These are phyloP conservation scores for Triplophysa siluroides DNA, from an alignment of 2,113 vertebrate species.

Conservation along the genomic window DNA sequence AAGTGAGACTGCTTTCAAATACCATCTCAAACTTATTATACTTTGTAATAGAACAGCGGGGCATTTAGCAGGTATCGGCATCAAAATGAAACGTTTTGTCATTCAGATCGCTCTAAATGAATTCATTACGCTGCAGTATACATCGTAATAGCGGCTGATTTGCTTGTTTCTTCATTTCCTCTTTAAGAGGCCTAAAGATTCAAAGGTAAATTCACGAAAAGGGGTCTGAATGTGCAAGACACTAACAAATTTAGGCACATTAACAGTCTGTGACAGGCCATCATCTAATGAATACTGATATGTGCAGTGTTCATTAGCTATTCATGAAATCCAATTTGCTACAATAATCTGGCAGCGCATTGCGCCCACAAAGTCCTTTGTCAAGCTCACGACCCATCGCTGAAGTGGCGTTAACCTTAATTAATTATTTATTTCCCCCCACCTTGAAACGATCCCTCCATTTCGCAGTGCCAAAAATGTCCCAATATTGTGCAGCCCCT, in stretches of 20 bases:
- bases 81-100: too few species aligned
- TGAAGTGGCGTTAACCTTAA: slow-evolving; percentile 12
- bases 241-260: background rate
- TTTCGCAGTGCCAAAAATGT: too few species aligned
- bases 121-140: background rate
- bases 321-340: background rate
- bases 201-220: slow-evolving; percentile 9
- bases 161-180: background rate
- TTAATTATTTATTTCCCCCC: too few species aligned
- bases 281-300: slow-evolving; percentile 26
- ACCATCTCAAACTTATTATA: background rate
- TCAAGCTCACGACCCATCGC: slow-evolving; percentile 32
- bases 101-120: background rate
- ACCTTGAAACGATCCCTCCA: too few species aligned
- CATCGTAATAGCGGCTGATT: background rate
- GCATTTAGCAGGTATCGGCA: slow-evolving; percentile 6
- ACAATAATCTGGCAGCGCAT: slow-evolving; percentile 38
- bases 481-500: too few species aligned
- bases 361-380: slow-evolving; percentile 41
- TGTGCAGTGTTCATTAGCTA: background rate
- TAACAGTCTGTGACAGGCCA: slow-evolving; percentile 22
- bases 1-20: slow-evolving; percentile 17
- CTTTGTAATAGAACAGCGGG: slow-evolving; percentile 17
- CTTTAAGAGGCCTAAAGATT: background rate
- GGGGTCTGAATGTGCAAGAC: background rate